Base-by-base conservation (phyloP, 2,888 invertebrate species). In the Mythimna pallens region DNA sequence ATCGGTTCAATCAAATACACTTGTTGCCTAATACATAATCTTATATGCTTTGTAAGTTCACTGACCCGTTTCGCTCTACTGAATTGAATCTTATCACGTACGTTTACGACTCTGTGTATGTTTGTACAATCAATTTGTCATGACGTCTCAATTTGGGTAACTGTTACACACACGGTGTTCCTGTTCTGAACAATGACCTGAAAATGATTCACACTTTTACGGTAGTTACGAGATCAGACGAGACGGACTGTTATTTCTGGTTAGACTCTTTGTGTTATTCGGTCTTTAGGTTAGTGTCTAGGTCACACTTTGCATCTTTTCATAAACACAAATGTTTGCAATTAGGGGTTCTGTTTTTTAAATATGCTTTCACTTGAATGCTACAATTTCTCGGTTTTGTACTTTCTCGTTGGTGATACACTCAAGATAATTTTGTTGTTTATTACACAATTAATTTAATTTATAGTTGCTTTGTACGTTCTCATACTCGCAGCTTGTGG, bases 141-240 rank as follows among this genome's bases (percentile, higher is more conserved):
- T 93, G 92, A 94, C 92, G 93, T 93, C 90, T 93, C 90, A 91
- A 95, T 94, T 94, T 93, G 88, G 94, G 92, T 93, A 93, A 94
- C 93, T 94, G 95, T 94, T 94, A 94, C 93, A 89, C 85, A 85
- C 86, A 86, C 86, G 88, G 87, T 85, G 87, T 88, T 89, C 86
- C 87, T 89, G 82, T 80, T 75, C 89, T 92, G 92, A 93, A 94
- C 93, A 91, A 89, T 93, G 94, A 92, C 93, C 94, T 94, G 92
- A 93, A 93, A 93, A 89, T 95, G 94, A 95, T 88, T 95, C 95
- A 94, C 85, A 93, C 83, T 89, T 92, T 92, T 92, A 92, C 93
- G 87, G 89, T 89, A 89, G 84, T 89, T 88, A 86, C 86, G 84
- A 87, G 86, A 90, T 89, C 87, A 79, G 88, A 88, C 88, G 87